Conservation (phyloP, 2,797 vertebrate species). For the Lithobates pipiens region DNA sequence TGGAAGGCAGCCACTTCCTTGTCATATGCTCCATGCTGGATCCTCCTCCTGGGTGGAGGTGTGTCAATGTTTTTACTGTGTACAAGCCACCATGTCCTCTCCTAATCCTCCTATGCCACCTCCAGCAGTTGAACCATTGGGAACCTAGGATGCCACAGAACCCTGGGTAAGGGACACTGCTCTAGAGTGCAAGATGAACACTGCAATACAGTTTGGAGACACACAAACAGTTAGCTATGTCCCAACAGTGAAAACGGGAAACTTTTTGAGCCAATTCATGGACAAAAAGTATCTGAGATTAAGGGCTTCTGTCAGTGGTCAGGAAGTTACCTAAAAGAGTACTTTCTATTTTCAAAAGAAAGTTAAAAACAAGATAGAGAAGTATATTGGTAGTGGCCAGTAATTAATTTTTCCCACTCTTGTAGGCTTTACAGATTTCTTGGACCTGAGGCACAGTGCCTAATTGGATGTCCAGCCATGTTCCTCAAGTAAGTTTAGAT, state of each 20-base stretch:
- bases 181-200: background rate
- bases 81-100: too few relatives aligned
- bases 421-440: background rate
- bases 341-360: background rate
- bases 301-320: background rate
- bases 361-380: background rate
- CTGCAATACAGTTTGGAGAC: background rate
- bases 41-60: too few relatives aligned
- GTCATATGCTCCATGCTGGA: too few relatives aligned
- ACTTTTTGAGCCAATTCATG: background rate
- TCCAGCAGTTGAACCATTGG: too few relatives aligned
- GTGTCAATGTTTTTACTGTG: too few relatives aligned
- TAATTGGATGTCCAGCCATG: background rate
- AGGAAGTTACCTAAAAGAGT: background rate
- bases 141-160: too few relatives aligned
- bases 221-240: background rate
- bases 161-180: too few relatives aligned
- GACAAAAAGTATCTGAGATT: background rate
- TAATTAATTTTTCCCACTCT: background rate
- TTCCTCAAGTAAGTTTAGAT: background rate
- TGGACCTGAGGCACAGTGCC: background rate
- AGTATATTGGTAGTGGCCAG: background rate
- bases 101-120: too few relatives aligned
- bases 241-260: background rate
- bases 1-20: too few relatives aligned